Evolutionary conservation across 2,113 vertebrate species (phyloP).

Genomic region (Sebastes schlegelii): DNA sequence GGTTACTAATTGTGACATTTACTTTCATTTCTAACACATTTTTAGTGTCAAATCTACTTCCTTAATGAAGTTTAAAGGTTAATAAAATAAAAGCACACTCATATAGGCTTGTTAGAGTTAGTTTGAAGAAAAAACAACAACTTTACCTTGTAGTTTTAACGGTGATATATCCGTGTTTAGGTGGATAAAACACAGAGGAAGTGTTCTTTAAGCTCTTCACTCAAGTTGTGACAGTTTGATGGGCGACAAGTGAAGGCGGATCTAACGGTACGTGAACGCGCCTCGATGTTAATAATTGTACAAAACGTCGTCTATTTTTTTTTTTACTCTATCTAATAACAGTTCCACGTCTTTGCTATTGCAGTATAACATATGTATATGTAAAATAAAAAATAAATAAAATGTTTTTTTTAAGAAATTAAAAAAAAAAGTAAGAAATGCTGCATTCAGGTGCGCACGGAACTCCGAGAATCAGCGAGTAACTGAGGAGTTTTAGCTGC

Average conservation of each 20-base stretch:
- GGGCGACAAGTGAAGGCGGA: slow-evolving; percentile 47
- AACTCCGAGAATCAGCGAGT: not conserved
- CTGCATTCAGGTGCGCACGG: slow-evolving; percentile 20
- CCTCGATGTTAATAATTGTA: not conserved
- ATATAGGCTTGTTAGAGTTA: fast-evolving
- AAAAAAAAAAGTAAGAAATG: not conserved
- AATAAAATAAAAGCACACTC: not conserved
- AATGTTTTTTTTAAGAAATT: not conserved
- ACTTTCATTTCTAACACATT: not conserved
- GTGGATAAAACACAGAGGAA: not conserved
- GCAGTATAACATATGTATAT: not conserved
- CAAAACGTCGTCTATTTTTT: not conserved
- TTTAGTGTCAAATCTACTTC: slow-evolving; percentile 33
- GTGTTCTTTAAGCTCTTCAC: not conserved
- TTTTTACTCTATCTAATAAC: not conserved
- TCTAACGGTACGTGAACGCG: slow-evolving; percentile 44
- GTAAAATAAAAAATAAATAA: not conserved
- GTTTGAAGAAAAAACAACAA: not conserved
- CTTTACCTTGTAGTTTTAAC: slow-evolving; percentile 49
- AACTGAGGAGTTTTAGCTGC: not conserved
- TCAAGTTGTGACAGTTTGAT: not conserved
- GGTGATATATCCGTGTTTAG: not conserved
- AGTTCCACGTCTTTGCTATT: not conserved
- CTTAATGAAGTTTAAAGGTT: slow-evolving; percentile 22
- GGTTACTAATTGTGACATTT: not conserved